Conservation (phyloP, 2,888 invertebrate species). For the Melanargia galathea region DNA sequence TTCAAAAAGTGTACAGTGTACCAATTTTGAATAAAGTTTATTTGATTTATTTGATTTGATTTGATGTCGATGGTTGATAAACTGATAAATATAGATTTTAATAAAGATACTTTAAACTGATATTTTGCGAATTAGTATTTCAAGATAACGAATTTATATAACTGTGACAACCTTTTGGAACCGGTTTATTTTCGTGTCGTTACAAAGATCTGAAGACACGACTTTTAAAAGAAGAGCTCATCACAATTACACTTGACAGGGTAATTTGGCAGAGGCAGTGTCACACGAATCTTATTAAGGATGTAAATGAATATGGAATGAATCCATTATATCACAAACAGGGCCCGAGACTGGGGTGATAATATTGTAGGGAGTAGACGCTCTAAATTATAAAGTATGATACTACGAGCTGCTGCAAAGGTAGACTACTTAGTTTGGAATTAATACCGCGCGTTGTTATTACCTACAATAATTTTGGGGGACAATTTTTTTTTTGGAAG, state of each 20-base stretch:
- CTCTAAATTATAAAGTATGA: conserved; percentile 47
- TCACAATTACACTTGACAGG: conserved; percentile 75
- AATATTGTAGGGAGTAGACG: conserved; percentile 63
- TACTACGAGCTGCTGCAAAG: conserved; percentile 50
- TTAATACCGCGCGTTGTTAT: not conserved
- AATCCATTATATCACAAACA: conserved; percentile 81
- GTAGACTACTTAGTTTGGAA: not conserved
- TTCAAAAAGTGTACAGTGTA: too few species aligned
- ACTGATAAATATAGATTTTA: too few species aligned
- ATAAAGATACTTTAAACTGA: too few species aligned
- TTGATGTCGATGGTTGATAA: too few species aligned
- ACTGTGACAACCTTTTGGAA: not conserved
- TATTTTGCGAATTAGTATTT: not conserved
- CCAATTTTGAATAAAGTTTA: too few species aligned
- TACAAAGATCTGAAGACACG: conserved; percentile 17
- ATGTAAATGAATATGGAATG: conserved; percentile 82
- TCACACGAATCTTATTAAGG: conserved; percentile 75
- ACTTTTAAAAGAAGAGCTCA: conserved; percentile 49
- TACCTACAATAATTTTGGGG: too few species aligned
- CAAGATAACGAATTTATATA: not conserved
- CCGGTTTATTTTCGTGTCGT: not conserved
- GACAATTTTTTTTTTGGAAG: too few species aligned
- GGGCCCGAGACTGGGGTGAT: conserved; percentile 62
- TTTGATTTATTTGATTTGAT: too few species aligned
- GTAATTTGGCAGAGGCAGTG: conserved; percentile 69